phyloP scores from a whole-genome alignment of 1,140 invertebrate genomes.

The Littorina saxatilis region DNA sequence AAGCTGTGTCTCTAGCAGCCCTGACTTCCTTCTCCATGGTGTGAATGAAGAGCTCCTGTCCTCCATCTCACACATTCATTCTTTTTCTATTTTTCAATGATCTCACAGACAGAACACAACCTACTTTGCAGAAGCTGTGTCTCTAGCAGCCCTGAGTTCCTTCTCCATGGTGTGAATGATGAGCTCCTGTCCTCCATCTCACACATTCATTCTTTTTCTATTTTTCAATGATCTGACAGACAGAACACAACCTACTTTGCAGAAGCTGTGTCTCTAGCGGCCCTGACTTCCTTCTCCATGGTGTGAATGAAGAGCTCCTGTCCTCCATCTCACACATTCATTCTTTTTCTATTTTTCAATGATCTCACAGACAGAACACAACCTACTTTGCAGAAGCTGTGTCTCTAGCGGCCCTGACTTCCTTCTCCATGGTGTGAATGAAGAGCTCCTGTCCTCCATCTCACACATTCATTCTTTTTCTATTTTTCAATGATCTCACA shows the following conservation, averaged over 20 bases:
- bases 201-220: slow-evolving; percentile 45
- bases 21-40: slow-evolving; percentile 63
- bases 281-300: slow-evolving; percentile 62
- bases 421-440: slow-evolving; percentile 63
- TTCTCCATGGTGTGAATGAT: slow-evolving; percentile 63
- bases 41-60: slow-evolving; percentile 63
- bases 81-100: no score
- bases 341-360: no score
- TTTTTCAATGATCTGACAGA: not conserved
- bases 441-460: slow-evolving; percentile 63
- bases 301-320: slow-evolving; percentile 63
- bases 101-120: slow-evolving; percentile 18
- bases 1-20: slow-evolving; percentile 51
- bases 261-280: slow-evolving; percentile 53
- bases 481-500: no score
- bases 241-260: slow-evolving; percentile 47
- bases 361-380: not conserved
- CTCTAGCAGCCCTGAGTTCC: slow-evolving; percentile 59
- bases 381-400: slow-evolving; percentile 54
- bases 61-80: slow-evolving; percentile 65
- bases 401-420: slow-evolving; percentile 58
- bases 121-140: slow-evolving; percentile 54
- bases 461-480: no score
- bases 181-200: slow-evolving; percentile 66
- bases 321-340: slow-evolving; percentile 64